phyloP scores from a whole-genome alignment of 2,113 vertebrate genomes.

The Phodopus roborovskii region DNA sequence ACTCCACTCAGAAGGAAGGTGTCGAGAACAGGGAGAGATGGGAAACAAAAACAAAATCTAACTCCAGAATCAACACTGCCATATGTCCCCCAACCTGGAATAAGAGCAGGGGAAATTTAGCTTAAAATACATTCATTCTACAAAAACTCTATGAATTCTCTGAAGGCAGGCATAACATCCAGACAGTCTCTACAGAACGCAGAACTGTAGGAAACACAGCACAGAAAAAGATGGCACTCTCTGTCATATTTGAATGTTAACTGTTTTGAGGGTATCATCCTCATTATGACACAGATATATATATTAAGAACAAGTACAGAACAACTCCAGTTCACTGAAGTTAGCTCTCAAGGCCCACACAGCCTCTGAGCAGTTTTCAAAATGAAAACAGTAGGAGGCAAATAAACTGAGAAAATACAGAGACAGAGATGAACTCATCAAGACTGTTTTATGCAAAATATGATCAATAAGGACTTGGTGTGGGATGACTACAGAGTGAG shows the following conservation, averaged over 20 bases:
- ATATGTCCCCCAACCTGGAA: conserved; percentile 64
- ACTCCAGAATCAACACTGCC: conserved; percentile 26
- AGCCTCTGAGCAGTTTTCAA: not conserved
- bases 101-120: conserved; percentile 53
- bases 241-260: not conserved
- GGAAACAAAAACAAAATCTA: conserved; percentile 67
- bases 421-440: conserved; percentile 11
- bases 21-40: conserved; percentile 41
- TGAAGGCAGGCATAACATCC: conserved; percentile 30
- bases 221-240: not conserved
- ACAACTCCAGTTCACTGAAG: conserved; percentile 21
- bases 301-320: conserved; percentile 23
- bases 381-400: not conserved
- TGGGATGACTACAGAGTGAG: not conserved
- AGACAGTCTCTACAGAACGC: not conserved
- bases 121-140: conserved; percentile 40
- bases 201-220: conserved; percentile 20
- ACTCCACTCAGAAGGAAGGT: conserved; percentile 41
- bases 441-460: conserved; percentile 14
- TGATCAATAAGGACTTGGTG: not conserved
- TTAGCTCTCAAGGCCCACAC: not conserved
- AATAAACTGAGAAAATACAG: not conserved
- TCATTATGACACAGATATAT: not conserved
- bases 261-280: not conserved
- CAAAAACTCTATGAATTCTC: conserved; percentile 48